Evolutionary conservation across 2,888 invertebrate species (phyloP).

Genomic region (Ceramica pisi): DNA sequence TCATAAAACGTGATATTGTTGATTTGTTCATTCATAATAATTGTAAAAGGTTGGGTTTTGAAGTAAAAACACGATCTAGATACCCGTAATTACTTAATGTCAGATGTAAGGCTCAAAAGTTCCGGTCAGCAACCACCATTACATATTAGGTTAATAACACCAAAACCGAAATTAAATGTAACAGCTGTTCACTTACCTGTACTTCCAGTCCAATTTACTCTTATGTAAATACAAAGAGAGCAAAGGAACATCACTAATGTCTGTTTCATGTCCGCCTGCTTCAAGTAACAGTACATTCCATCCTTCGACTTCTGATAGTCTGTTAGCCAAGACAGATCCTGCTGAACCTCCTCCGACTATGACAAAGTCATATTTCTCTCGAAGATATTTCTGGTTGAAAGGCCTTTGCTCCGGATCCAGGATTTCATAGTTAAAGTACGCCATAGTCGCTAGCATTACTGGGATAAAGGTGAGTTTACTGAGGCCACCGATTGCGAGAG

Average conservation of each 20-base stretch:
- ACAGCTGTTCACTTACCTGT: constrained; percentile 90
- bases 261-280: constrained; percentile 97
- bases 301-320: constrained; percentile 94
- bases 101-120: background rate
- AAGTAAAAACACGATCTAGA: background rate
- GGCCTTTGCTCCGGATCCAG: constrained; percentile 96
- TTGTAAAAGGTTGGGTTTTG: no score
- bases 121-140: constrained; percentile 6
- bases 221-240: constrained; percentile 97
- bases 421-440: constrained; percentile 96
- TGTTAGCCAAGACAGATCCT: constrained; percentile 95
- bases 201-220: constrained; percentile 97
- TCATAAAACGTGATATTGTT: background rate
- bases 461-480: constrained; percentile 94
- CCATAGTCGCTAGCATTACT: constrained; percentile 93
- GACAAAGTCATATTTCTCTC: constrained; percentile 95
- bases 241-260: constrained; percentile 96
- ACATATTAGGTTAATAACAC: constrained; percentile 1
- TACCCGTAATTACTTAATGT: background rate
- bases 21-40: background rate
- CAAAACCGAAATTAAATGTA: constrained; percentile 3
- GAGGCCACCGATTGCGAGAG: constrained; percentile 93
- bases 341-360: constrained; percentile 96
- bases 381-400: constrained; percentile 92
- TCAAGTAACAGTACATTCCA: constrained; percentile 96